Evolutionary conservation across 2,888 invertebrate genomes (phyloP), one percentile per base, ranked within the genome.

Genomic region (Metallyticus violacea): DNA sequence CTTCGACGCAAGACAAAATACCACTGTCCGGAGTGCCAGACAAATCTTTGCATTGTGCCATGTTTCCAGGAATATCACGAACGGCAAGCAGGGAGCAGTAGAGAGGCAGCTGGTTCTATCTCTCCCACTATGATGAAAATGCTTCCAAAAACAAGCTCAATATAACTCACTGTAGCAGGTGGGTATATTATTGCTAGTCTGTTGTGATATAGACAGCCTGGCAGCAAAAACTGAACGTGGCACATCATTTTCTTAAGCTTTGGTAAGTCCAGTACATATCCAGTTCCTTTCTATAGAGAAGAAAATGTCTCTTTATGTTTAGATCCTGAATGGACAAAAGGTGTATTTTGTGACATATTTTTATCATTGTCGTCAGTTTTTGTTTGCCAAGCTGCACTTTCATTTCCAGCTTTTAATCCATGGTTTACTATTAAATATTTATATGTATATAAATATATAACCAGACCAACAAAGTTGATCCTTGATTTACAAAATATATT

Each of bases 21-120:
- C 91, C 97, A 97, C 90, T 97, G 97, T 92, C 97, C 97, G 0
- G 97, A 97, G 91, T 97, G 97, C 91, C 96, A 96, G 92, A 96
- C 96, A 88, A 97, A 97, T 92, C 93, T 97, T 85, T 97, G 97
- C 92, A 97, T 97, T 90, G 97, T 97, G 88, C 97, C 97, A 78
- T 97, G 97, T 92, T 97, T 97, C 93, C 97, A 97, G 91, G 95
- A 96, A 90, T 97, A 96, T 91, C 96, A 97, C 90, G 96, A 96
- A 90, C 93, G 95, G 28, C 93, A 94, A n/a, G 26, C 80, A 6
- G 89, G 89, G 79, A 89, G 89, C 87, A 90, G 90, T 83, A 88
- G 91, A 88, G 89, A 90, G 29, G 90, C 91, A 88, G 91, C 91
- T 5, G 89, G 91, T 77, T 89, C 91, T 22, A 89, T 91, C 15